Conservation (phyloP, 2,797 vertebrate genomes). For the Prionace glauca region DNA sequence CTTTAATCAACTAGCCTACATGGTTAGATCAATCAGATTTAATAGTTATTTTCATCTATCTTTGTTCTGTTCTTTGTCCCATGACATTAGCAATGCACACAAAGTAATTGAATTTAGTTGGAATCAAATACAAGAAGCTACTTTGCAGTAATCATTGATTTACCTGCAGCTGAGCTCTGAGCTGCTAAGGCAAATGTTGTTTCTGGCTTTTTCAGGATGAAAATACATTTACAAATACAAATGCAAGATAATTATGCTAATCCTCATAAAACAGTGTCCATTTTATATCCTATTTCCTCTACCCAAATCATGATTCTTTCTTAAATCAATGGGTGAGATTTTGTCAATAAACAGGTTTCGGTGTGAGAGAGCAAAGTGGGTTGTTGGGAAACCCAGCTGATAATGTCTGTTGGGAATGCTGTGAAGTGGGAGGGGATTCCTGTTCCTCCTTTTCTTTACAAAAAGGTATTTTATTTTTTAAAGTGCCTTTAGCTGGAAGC, state of each 20-base stretch:
- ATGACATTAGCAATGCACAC: constrained; percentile 48
- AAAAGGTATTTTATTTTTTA: too few species aligned
- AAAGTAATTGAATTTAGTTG: constrained; percentile 58
- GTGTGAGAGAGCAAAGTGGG: too few species aligned
- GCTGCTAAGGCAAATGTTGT: constrained; percentile 42
- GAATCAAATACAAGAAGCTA: constrained; percentile 57
- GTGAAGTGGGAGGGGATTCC: too few species aligned
- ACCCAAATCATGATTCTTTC: neutral
- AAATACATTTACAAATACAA: neutral
- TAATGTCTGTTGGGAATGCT: too few species aligned
- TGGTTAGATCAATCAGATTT: constrained; percentile 56
- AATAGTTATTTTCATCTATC: constrained; percentile 54
- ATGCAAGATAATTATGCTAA: too few species aligned
- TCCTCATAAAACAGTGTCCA: too few species aligned
- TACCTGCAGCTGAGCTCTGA: constrained; percentile 40
- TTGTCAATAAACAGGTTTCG: too few species aligned
- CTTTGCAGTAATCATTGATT: constrained; percentile 53
- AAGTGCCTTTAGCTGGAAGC: too few species aligned
- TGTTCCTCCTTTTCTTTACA: too few species aligned
- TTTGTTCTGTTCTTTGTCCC: constrained; percentile 53
- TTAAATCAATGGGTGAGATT: neutral
- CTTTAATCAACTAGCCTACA: constrained; percentile 57
- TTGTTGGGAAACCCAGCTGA: too few species aligned
- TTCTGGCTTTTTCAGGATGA: constrained; percentile 40
- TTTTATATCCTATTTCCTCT: neutral